Evolutionary conservation across 2,888 invertebrate species (phyloP), one percentile per base, ranked within the genome.

Genomic region (Andrena fulva): DNA sequence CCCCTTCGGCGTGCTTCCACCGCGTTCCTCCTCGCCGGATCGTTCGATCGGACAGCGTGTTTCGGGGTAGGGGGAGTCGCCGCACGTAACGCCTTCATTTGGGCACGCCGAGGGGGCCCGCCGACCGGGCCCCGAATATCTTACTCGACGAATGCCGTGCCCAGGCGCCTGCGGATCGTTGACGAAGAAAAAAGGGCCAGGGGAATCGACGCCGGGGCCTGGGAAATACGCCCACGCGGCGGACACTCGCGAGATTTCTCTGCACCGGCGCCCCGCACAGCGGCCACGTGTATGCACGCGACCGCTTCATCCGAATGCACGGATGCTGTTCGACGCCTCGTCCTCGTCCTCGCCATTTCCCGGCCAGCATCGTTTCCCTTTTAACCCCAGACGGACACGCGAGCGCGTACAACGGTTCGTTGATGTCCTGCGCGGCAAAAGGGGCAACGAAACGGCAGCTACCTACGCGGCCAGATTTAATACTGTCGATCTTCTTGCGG

Each of bases 71-170:
- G 80, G 79, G 84, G 84, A 87, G 88, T 85, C 81, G 82, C 78
- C 24, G 83, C 85, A 90, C 90, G 90, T 92, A 92, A 92, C 92
- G 90, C 92, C 92, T 92, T 92, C 91, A 92, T 92, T 90, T 90
- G 89, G 63, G 56, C 50, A 16, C 87, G 87, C 85, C 89, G 89
- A 87, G 84, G 24, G 56, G 24, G 56, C 86, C 86, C 84, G 85
- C 85, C 85, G 86, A 84, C 81, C 87, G 82, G 82, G 80, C 84
- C 42, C 42, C 86, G 87, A 88, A 87, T 87, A 86, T 87, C 81
- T 87, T 87, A 85, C 77, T 84, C 68, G 70, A 68, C 73, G 64
- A 27, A 71, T 63, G 80, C 56, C 52, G 70, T 62, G 69, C 50
- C 73, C 74, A 68, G 86, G 77, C 42, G 35, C 68, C 80, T 72